These are phyloP conservation scores for Drosophila helvetica DNA, from an alignment of 2,888 invertebrate species.

Conservation along the genomic window DNA sequence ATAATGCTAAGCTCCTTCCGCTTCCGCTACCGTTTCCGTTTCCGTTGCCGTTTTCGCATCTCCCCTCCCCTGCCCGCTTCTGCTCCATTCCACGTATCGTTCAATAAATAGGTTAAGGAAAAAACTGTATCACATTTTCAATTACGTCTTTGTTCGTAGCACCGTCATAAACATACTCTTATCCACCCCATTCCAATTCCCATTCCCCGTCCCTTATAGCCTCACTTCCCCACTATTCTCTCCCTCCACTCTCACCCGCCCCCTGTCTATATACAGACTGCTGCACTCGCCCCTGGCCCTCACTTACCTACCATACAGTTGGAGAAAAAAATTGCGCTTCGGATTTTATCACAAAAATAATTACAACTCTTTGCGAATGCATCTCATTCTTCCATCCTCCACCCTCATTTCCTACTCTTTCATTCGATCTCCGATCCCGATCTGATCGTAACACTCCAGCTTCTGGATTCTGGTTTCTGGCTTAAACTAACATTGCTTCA, in stretches of 20 bases:
- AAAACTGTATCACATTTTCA: constrained; percentile 84
- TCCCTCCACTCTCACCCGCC: constrained; percentile 6
- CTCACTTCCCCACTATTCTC: not conserved
- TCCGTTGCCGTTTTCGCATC: not conserved
- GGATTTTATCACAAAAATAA: constrained; percentile 79
- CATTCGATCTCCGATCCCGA: constrained; percentile 1
- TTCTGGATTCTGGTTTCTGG: no score
- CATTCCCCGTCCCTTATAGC: not conserved
- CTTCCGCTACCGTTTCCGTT: constrained; percentile 3
- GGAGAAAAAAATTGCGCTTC: constrained; percentile 75
- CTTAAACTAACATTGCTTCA: constrained; percentile 63
- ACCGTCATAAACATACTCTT: constrained; percentile 78
- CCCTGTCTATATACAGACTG: constrained; percentile 60
- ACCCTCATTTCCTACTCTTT: not conserved
- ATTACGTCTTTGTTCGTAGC: constrained; percentile 84
- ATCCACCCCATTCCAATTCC: constrained; percentile 2
- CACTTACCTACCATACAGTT: constrained; percentile 67
- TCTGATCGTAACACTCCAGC: constrained; percentile 8
- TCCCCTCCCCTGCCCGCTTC: constrained; percentile 2
- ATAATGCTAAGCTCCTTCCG: constrained; percentile 42
- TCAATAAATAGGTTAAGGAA: constrained; percentile 73
- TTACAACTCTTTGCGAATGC: constrained; percentile 66
- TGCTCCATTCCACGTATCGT: constrained; percentile 37
- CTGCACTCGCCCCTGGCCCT: constrained; percentile 7
- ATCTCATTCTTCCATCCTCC: constrained; percentile 8